Percentiles rank a stretch among this genome's conserved stretches.
phyloP scores from a whole-genome alignment of 2,888 invertebrate species.

The Julus scanicus region DNA sequence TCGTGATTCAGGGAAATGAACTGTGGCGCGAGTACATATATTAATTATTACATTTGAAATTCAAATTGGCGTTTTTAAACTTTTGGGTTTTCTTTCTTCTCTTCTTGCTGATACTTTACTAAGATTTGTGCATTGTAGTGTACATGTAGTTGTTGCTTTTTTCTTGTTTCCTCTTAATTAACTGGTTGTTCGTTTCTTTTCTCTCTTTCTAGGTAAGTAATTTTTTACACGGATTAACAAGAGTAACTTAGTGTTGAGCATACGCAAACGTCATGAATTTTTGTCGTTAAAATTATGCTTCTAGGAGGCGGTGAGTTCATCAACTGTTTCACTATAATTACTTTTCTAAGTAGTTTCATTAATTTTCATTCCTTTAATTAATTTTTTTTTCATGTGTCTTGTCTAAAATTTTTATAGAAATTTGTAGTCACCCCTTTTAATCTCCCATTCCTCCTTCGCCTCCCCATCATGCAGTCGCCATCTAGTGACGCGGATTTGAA shows the following conservation, averaged over 20 bases:
- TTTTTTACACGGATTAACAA: neutral
- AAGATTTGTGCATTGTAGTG: neutral
- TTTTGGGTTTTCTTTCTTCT: too few species aligned
- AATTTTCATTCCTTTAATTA: slow-evolving; percentile 13
- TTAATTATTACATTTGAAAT: too few species aligned
- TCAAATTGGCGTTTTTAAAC: too few species aligned
- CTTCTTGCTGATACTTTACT: too few species aligned
- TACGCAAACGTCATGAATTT: slow-evolving; percentile 13
- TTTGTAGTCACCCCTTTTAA: neutral
- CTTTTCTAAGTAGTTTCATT: slow-evolving; percentile 30
- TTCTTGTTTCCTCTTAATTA: neutral
- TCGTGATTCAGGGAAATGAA: too few species aligned
- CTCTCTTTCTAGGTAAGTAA: slow-evolving; percentile 46
- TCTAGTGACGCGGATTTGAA: neutral
- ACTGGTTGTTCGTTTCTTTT: neutral
- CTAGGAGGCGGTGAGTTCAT: slow-evolving; percentile 51
- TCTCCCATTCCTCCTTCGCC: slow-evolving; percentile 46
- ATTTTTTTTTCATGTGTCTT: slow-evolving; percentile 17
- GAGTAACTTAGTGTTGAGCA: neutral
- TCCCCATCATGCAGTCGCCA: neutral
- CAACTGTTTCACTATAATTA: slow-evolving; percentile 22
- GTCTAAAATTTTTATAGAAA: slow-evolving; percentile 6
- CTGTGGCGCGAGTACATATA: too few species aligned
- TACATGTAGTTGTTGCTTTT: neutral
- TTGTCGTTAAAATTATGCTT: slow-evolving; percentile 46